These are phyloP conservation scores for Circaetus cinerascens DNA, from an alignment of 2,113 vertebrate genomes.

Conservation along the genomic window DNA sequence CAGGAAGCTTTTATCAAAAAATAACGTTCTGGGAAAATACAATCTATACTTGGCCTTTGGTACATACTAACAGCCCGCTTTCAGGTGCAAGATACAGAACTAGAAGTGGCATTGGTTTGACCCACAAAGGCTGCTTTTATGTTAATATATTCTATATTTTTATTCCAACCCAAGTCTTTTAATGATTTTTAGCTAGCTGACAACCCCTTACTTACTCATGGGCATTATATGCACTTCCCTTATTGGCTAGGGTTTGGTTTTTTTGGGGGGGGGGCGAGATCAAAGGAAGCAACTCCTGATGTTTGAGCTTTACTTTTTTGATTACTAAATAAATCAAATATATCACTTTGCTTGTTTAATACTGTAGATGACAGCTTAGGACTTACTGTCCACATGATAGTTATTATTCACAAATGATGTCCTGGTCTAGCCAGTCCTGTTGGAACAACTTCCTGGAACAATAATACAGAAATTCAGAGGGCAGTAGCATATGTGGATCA, in stretches of 20 bases:
- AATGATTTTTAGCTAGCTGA: background rate
- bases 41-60: background rate
- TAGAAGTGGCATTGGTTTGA: background rate
- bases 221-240: background rate
- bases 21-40: background rate
- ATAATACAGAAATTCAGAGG: background rate
- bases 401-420: background rate
- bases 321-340: background rate
- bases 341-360: background rate
- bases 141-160: background rate
- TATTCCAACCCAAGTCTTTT: background rate
- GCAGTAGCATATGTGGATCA: background rate
- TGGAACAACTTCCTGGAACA: background rate
- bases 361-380: background rate
- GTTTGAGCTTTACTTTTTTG: background rate
- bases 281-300: background rate
- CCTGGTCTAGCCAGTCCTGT: background rate
- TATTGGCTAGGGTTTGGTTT: background rate
- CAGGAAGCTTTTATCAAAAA: background rate
- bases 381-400: background rate
- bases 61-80: background rate
- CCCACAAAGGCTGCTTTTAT: background rate
- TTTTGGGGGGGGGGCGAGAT: background rate
- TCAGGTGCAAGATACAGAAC: background rate
- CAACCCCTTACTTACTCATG: background rate